phyloP scores from a whole-genome alignment of 2,888 invertebrate genomes.

The Volucella inanis region DNA sequence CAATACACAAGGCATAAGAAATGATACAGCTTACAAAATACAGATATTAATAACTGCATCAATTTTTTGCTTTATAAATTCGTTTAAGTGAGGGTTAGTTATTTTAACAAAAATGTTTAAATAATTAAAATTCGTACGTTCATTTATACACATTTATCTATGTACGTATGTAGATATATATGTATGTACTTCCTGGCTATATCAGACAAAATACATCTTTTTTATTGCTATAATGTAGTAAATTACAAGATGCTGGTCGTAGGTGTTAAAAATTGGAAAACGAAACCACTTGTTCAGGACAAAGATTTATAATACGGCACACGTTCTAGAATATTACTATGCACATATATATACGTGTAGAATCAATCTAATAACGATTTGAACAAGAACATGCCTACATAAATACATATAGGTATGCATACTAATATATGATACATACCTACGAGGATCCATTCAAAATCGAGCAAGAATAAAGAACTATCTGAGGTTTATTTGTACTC shows the following conservation, averaged over 20 bases:
- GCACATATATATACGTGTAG: too few species aligned
- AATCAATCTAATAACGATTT: too few species aligned
- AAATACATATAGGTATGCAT: slow-evolving; percentile 17
- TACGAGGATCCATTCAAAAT: slow-evolving; percentile 31
- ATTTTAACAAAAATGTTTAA: too few species aligned
- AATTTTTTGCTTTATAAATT: too few species aligned
- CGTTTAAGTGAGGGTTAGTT: too few species aligned
- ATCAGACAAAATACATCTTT: neutral
- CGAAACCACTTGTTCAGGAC: slow-evolving; percentile 59
- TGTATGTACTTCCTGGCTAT: slow-evolving; percentile 1
- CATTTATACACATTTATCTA: neutral
- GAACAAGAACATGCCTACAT: neutral
- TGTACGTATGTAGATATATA: neutral
- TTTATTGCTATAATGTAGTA: slow-evolving; percentile 17
- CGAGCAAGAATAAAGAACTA: slow-evolving; percentile 40
- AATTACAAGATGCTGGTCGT: slow-evolving; percentile 58
- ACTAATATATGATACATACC: neutral
- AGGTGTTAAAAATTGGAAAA: slow-evolving; percentile 58
- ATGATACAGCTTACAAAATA: slow-evolving; percentile 15
- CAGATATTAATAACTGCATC: too few species aligned
- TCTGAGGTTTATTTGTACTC: slow-evolving; percentile 7
- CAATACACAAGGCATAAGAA: slow-evolving; percentile 43
- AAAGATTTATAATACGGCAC: slow-evolving; percentile 52
- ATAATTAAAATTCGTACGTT: neutral
- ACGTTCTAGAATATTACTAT: slow-evolving; percentile 14